Evolutionary conservation across 2,888 invertebrate genomes (phyloP).

Genomic region (Tenthredo livida): DNA sequence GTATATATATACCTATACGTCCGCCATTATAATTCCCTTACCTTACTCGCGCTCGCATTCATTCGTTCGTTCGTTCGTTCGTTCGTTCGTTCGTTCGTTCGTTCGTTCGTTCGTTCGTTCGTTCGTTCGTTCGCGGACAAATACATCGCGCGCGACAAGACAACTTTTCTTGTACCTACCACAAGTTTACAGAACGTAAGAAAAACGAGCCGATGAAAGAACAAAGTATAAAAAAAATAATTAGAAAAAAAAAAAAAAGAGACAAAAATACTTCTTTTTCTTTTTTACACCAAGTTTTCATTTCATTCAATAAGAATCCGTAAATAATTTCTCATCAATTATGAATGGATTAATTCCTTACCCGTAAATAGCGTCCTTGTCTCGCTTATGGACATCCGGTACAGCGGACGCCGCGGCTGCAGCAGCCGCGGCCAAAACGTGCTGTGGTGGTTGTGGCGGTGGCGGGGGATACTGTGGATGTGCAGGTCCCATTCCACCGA

Average conservation of each 20-base stretch:
- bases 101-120: too few relatives aligned
- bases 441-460: slow-evolving; percentile 82
- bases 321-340: not conserved
- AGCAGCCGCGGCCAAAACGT: slow-evolving; percentile 89
- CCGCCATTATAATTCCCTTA: slow-evolving; percentile 42
- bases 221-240: too few relatives aligned
- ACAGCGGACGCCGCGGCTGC: slow-evolving; percentile 80
- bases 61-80: not conserved
- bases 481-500: slow-evolving; percentile 79
- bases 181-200: not conserved
- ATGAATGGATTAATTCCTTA: slow-evolving; percentile 80
- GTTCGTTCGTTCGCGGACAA: not conserved
- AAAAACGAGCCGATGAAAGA: not conserved
- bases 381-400: slow-evolving; percentile 97
- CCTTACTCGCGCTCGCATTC: not conserved
- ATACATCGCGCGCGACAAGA: not conserved
- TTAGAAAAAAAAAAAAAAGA: not conserved
- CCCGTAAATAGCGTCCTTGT: slow-evolving; percentile 99
- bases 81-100: too few relatives aligned
- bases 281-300: not conserved
- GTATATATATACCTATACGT: slow-evolving; percentile 1
- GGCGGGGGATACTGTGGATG: slow-evolving; percentile 89
- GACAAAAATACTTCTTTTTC: not conserved
- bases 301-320: not conserved
- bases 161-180: not conserved